phyloP scores from a whole-genome alignment of 2,888 invertebrate genomes.

The Torymus aiolomorphi region DNA sequence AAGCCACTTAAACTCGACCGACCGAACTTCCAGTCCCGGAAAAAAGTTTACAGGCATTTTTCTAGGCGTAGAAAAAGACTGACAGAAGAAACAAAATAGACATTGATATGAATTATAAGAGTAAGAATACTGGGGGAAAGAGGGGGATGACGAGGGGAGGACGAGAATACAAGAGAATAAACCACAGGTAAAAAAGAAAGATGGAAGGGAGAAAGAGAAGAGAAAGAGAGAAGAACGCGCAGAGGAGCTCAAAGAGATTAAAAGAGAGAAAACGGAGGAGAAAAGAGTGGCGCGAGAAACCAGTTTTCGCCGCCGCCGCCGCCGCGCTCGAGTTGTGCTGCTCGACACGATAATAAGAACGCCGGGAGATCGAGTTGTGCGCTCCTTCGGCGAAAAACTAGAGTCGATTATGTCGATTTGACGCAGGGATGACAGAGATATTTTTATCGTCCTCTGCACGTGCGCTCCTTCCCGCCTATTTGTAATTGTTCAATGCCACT shows the following conservation, averaged over 20 bases:
- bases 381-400: conserved; percentile 48
- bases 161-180: conserved; percentile 15
- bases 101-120: conserved; percentile 40
- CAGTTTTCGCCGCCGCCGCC: conserved; percentile 28
- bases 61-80: conserved; percentile 14
- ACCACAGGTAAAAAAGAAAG: conserved; percentile 27
- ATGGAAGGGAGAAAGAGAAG: background rate
- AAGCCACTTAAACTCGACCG: too few relatives aligned
- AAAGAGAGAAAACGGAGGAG: conserved; percentile 37
- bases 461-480: conserved; percentile 22
- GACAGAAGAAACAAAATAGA: conserved; percentile 3
- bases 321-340: background rate
- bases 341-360: conserved; percentile 43
- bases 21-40: background rate
- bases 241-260: conserved; percentile 19
- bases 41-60: conserved; percentile 22
- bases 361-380: too few relatives aligned
- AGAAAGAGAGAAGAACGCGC: conserved; percentile 3
- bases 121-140: conserved; percentile 8
- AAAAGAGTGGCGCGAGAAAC: conserved; percentile 38
- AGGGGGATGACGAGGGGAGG: background rate
- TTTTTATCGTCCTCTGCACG: conserved; percentile 20
- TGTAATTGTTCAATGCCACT: conserved; percentile 36
- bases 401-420: conserved; percentile 45
- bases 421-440: conserved; percentile 46